phyloP scores from a whole-genome alignment of 2,797 vertebrate species.

The Buceros bicornis region DNA sequence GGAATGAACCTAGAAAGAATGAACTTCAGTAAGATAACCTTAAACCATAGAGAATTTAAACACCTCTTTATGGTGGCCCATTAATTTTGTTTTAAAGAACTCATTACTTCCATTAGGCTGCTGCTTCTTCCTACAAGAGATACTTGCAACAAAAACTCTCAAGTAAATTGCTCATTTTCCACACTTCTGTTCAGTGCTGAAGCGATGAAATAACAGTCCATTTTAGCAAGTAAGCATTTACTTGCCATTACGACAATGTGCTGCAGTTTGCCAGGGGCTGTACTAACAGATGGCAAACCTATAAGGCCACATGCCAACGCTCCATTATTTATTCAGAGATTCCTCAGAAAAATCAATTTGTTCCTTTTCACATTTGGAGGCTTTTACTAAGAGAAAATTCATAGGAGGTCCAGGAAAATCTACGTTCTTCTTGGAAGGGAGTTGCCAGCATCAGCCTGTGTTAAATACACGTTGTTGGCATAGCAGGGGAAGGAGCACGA shows the following conservation, averaged over 20 bases:
- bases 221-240: background rate
- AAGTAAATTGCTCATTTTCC: background rate
- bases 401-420: background rate
- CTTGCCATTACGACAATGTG: background rate
- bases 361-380: background rate
- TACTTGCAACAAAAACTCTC: background rate
- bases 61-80: background rate
- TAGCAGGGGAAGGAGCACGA: background rate
- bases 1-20: background rate
- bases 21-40: background rate
- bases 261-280: background rate
- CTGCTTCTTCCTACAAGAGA: background rate
- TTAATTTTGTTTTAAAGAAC: slow-evolving; percentile 3
- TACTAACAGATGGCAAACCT: background rate
- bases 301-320: background rate
- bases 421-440: background rate
- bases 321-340: background rate
- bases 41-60: background rate
- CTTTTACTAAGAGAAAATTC: background rate
- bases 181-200: background rate
- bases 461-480: accelerated
- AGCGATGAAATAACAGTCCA: background rate
- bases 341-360: background rate
- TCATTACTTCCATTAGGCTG: background rate
- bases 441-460: background rate